phyloP scores from a whole-genome alignment of 2,113 vertebrate genomes.

The Cariama cristata region DNA sequence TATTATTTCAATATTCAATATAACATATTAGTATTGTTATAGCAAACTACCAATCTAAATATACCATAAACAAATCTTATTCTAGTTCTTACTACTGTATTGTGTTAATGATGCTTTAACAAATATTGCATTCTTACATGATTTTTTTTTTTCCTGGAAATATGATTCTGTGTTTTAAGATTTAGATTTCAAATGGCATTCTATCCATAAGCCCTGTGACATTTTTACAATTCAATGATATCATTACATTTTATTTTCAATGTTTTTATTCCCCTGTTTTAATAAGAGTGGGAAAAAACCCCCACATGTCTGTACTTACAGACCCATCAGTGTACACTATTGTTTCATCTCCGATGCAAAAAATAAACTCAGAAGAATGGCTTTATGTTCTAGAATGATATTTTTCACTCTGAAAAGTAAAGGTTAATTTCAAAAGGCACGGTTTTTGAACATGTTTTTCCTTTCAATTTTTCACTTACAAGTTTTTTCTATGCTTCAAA shows the following conservation, averaged over 20 bases:
- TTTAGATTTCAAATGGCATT: neutral
- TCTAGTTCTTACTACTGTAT: neutral
- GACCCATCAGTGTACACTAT: neutral
- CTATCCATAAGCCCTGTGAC: neutral
- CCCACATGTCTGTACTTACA: neutral
- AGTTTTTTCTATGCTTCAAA: neutral
- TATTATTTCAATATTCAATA: neutral
- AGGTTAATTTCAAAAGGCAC: neutral
- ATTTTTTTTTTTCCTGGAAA: neutral
- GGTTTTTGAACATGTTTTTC: neutral
- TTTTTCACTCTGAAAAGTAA: neutral
- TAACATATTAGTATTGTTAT: neutral
- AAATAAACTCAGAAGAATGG: neutral
- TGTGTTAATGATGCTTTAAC: neutral
- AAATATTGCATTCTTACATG: neutral
- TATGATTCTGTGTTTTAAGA: neutral
- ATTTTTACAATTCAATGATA: neutral
- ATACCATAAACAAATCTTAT: neutral
- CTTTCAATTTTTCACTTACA: neutral
- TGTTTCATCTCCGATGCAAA: neutral
- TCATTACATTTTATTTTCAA: neutral
- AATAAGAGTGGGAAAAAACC: fast-evolving
- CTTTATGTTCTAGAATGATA: neutral
- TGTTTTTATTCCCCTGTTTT: neutral
- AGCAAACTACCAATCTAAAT: neutral